Percentiles rank a stretch among this genome's conserved stretches.
These are phyloP conservation scores for Chydorus sphaericus DNA, from an alignment of 2,888 invertebrate species.

Conservation along the genomic window DNA sequence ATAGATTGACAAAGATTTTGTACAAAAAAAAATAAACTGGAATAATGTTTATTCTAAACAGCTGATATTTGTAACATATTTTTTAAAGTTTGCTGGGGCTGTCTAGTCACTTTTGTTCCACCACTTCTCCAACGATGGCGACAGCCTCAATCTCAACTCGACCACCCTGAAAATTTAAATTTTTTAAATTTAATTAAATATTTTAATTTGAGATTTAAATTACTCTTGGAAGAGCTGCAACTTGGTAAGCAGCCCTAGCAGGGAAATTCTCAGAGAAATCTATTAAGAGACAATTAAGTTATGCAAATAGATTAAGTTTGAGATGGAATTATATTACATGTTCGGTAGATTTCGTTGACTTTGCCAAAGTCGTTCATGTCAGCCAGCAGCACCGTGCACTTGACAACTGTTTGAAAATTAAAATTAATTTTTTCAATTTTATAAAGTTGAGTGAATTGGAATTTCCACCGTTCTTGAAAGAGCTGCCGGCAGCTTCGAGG, in stretches of 20 bases:
- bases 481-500: slow-evolving; percentile 56
- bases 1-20: slow-evolving; percentile 24
- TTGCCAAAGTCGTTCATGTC: slow-evolving; percentile 64
- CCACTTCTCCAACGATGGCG: slow-evolving; percentile 54
- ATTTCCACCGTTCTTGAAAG: slow-evolving; percentile 39
- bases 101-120: slow-evolving; percentile 16
- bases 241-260: slow-evolving; percentile 73
- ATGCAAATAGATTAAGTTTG: neutral
- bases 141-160: slow-evolving; percentile 75
- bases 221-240: slow-evolving; percentile 56
- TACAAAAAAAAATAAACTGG: too few relatives aligned
- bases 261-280: slow-evolving; percentile 63
- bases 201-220: too few relatives aligned
- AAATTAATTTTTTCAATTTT: too few relatives aligned
- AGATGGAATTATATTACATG: slow-evolving; percentile 45
- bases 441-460: too few relatives aligned
- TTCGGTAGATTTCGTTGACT: slow-evolving; percentile 70
- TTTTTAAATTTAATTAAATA: too few relatives aligned
- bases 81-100: neutral
- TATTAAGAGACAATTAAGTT: slow-evolving; percentile 27
- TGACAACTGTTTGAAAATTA: too few relatives aligned
- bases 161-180: slow-evolving; percentile 39
- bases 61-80: neutral
- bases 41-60: too few relatives aligned
- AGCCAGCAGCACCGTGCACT: slow-evolving; percentile 66